Base-by-base conservation (phyloP, 2,797 vertebrate species). In the Cyclura pinguis region DNA sequence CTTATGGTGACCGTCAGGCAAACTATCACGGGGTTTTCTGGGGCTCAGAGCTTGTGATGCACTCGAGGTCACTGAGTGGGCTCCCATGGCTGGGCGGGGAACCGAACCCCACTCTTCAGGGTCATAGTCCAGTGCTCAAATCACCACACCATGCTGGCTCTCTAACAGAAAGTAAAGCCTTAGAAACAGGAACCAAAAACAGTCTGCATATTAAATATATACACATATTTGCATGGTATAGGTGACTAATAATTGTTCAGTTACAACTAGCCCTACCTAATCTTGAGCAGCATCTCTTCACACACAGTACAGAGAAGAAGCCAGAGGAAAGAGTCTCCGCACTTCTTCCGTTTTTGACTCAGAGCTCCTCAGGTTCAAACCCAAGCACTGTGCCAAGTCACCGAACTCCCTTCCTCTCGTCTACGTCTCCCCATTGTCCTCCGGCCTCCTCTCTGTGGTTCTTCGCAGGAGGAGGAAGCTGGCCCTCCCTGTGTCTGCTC, bases 311-410 rank as follows among this genome's bases (percentile, higher is more conserved):
- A 32, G 20, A 67, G 47, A 6, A 13, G 67, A 64, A 73, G 32
- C 87, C 83, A 42, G n/a, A 67, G 59, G 18, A 38, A 57, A 67
- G 14, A 20, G 72, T 57, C n/a, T 50, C 42, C 78, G n/a, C 27
- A 1, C 47, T 7, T 50, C 1, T 29, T 24, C 29, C 32, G 14
- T 16, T 80, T 59, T 27, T 84, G 73, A 92, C 76, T 88, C 82
- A 88, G 52, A 88, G 67, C 32, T 88, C 84, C 90, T 35, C 85
- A 91, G 90, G 59, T 50, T 78, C 62, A 64, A 67, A 67, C 57
- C 78, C 14, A 57, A 78, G 59, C 2, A 13, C 55, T 81, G 76
- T 72, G 59, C 85, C 69, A 62, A 77, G 77, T 27, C 72, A 29
- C 73, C 8, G 32, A 67, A 20, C 6, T 50, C 29, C 10, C 67